A percentile compares a stretch with the other conserved stretches of the same genome.
phyloP scores from a whole-genome alignment of 2,888 invertebrate genomes.

The Gerris lacustris region DNA sequence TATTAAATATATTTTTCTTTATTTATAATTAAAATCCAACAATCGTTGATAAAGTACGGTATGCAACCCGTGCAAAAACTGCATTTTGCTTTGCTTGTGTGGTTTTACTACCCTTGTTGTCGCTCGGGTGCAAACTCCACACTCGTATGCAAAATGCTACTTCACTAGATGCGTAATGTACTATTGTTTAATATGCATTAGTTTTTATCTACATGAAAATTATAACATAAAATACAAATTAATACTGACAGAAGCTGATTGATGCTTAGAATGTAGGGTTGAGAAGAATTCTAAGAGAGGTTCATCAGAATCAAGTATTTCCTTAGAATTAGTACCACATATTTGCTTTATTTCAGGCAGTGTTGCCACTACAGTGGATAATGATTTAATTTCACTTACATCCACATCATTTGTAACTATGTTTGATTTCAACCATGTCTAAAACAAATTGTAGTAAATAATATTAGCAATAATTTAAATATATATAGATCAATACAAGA shows the following conservation, averaged over 20 bases:
- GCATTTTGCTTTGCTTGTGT: no score
- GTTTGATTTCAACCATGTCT: conserved; percentile 28
- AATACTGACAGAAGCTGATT: conserved; percentile 19
- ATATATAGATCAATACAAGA: neutral
- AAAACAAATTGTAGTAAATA: conserved; percentile 10
- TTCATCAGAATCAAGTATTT: conserved; percentile 19
- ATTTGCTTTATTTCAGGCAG: conserved; percentile 20
- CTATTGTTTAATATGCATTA: no score
- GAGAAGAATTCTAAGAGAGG: conserved; percentile 24
- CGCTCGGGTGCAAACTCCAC: no score
- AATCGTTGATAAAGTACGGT: no score
- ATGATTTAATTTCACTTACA: conserved; percentile 23
- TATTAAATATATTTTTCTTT: no score
- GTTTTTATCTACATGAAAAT: neutral
- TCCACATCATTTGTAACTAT: conserved; percentile 20
- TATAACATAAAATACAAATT: neutral
- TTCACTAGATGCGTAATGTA: no score
- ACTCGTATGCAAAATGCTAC: no score
- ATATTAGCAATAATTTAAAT: conserved; percentile 5
- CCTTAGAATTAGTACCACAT: neutral
- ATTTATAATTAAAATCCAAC: no score
- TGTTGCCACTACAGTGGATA: conserved; percentile 21
- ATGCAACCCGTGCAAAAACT: no score
- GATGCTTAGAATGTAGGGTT: conserved; percentile 19
- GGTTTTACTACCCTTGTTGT: no score